Conservation (phyloP, 92 coral and sea anemone species). For the Montipora capitata region DNA sequence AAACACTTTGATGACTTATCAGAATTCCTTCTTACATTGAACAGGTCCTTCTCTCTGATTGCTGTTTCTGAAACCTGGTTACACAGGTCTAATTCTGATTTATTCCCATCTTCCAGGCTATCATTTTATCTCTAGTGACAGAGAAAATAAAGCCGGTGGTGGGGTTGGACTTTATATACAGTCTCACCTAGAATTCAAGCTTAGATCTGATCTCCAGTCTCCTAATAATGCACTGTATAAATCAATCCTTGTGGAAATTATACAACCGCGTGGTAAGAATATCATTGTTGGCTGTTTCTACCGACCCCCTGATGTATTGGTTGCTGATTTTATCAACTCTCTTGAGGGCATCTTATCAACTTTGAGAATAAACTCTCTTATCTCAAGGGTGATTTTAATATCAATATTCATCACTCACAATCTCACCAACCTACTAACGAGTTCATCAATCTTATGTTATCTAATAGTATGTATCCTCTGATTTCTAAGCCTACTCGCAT, state of each 20-base stretch:
- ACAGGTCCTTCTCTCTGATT: slow-evolving; percentile 53
- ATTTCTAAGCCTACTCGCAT: not conserved
- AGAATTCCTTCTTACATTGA: slow-evolving; percentile 57
- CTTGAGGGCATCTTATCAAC: not conserved
- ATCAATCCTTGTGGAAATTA: slow-evolving; percentile 47
- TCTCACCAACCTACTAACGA: no score
- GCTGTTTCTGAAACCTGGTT: slow-evolving; percentile 65
- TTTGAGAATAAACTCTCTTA: slow-evolving; percentile 42
- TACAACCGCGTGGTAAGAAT: slow-evolving; percentile 33
- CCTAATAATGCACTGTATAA: slow-evolving; percentile 31
- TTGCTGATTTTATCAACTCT: slow-evolving; percentile 13
- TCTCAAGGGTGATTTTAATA: not conserved
- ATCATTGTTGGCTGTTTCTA: slow-evolving; percentile 44
- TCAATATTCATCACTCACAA: no score
- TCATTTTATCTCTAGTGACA: slow-evolving; percentile 9
- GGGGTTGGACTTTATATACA: slow-evolving; percentile 41
- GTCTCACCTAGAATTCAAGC: slow-evolving; percentile 29
- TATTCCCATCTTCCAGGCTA: slow-evolving; percentile 38
- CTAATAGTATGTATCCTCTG: not conserved
- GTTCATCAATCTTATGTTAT: not conserved
- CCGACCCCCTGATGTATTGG: slow-evolving; percentile 39
- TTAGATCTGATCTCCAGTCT: slow-evolving; percentile 49
- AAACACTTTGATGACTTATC: slow-evolving; percentile 59
- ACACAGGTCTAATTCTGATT: slow-evolving; percentile 39
- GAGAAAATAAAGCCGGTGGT: slow-evolving; percentile 31